Conservation (phyloP, 2,797 vertebrate species). For the Phrynocephalus forsythii region DNA sequence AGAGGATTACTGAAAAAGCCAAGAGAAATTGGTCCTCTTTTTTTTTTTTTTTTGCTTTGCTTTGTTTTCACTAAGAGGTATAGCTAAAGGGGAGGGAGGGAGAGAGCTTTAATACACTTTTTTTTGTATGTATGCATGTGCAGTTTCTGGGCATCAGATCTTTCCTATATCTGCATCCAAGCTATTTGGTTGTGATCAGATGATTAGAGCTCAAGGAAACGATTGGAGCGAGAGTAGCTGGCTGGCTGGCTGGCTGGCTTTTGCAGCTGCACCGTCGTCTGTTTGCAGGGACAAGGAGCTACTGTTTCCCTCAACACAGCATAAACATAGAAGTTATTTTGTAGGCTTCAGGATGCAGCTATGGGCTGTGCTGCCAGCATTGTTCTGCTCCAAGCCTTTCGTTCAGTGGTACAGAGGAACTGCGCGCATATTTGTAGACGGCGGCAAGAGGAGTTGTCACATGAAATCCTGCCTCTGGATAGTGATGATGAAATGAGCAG, state of each 20-base stretch:
- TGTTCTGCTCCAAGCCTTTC: conserved; percentile 91
- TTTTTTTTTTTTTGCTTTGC: background rate
- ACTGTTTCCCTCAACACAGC: conserved; percentile 88
- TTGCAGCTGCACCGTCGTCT: conserved; percentile 91
- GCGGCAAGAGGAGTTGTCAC: conserved; percentile 88
- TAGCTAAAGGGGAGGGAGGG: conserved; percentile 1
- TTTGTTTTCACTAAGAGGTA: conserved; percentile 64
- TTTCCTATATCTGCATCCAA: conserved; percentile 84
- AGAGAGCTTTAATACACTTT: conserved; percentile 50
- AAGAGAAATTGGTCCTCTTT: conserved; percentile 53
- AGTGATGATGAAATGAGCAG: conserved; percentile 88
- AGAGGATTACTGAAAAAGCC: conserved; percentile 53
- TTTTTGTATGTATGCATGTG: conserved; percentile 57
- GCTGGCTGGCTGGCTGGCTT: conserved; percentile 82
- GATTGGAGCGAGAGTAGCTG: conserved; percentile 87
- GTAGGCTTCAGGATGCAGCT: conserved; percentile 86
- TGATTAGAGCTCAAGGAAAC: conserved; percentile 88
- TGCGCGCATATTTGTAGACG: conserved; percentile 91
- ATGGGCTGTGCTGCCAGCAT: conserved; percentile 97
- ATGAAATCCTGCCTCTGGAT: conserved; percentile 88
- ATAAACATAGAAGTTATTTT: conserved; percentile 87
- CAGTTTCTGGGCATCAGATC: conserved; percentile 78
- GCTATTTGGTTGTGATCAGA: conserved; percentile 89
- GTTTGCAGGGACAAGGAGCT: conserved; percentile 90
- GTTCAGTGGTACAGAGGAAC: conserved; percentile 92